Base-by-base conservation (phyloP, 2,888 invertebrate genomes). In the Muscina levida region DNA sequence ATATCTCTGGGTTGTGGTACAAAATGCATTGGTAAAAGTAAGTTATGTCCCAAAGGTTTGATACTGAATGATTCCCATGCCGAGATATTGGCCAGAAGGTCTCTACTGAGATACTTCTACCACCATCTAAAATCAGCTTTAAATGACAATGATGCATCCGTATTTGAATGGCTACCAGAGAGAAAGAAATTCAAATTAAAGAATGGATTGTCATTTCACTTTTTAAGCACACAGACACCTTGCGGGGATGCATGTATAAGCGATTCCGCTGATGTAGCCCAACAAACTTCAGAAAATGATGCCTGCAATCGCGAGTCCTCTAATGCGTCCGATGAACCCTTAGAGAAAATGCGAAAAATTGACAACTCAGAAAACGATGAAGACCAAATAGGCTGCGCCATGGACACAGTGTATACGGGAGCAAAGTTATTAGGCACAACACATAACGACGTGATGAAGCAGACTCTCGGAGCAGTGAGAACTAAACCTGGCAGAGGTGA, bases 191-290 rank as follows among this genome's bases (percentile, higher is more conserved):
- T 93, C 85, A 85, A 86, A 72, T 80, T 96, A 0, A 93, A 92
- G 84, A 85, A 92, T 2, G 91, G 91, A 46, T 88, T 96, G 26
- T 91, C 92, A 31, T 97, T 96, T 90, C 95, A 97, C 88, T 95
- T 98, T 86, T 96, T 95, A 86, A 94, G 95, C 37, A 97, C 96
- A 66, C 96, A 97, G 88, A 93, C 95, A 44, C 98, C 98, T 17
- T 98, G 98, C 91, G 98, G 98, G 0, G 98, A 98, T 92, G 97
- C 97, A 13, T 95, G 97, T 19, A 98, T 98, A 84, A 93, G 95
- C 87, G 85, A 11, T 2, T 10, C 19, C 8, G 26, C 13, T 19
- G 11, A 5, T n/a, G 56, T 62, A 17, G n/a, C n/a, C n/a, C 37
- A 46, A 66, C 96, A 97, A 88, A 93, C 95, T 46, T 98, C 98